Conservation (phyloP, 1,140 invertebrate genomes). For the Pachypeltis micranthus region DNA sequence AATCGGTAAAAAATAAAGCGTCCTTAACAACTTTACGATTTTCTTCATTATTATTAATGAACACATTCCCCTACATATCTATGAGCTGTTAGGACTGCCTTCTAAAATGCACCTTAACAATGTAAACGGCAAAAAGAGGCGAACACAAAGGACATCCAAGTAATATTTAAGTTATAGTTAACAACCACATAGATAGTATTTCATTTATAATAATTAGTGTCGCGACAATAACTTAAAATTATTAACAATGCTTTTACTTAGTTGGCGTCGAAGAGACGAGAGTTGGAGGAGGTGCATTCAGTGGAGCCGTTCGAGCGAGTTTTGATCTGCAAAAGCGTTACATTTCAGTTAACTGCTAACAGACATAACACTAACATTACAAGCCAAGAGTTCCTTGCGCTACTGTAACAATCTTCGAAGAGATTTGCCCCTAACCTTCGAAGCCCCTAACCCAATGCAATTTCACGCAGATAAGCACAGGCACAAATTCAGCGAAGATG, state of each 20-base stretch:
- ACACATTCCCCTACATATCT: not conserved
- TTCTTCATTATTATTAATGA: slow-evolving; percentile 13
- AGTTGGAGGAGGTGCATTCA: not conserved
- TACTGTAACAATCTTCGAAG: not conserved
- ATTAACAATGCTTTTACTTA: slow-evolving; percentile 3
- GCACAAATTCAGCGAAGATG: too few relatives aligned
- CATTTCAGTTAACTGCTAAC: too few relatives aligned
- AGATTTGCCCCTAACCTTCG: not conserved
- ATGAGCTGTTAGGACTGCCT: not conserved
- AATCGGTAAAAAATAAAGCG: not conserved
- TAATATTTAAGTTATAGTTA: slow-evolving; percentile 4
- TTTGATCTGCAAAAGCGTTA: slow-evolving; percentile 6
- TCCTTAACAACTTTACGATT: not conserved
- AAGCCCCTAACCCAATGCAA: not conserved
- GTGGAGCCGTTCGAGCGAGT: slow-evolving; percentile 9
- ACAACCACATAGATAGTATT: slow-evolving; percentile 3
- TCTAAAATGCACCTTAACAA: not conserved
- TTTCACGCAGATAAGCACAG: too few relatives aligned
- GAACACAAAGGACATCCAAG: not conserved
- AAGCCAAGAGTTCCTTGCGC: too few relatives aligned
- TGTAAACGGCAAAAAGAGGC: slow-evolving; percentile 4
- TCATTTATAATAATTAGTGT: slow-evolving; percentile 11
- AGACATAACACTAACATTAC: too few relatives aligned
- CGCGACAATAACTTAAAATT: not conserved
- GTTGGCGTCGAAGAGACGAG: slow-evolving; percentile 11